A percentile compares a stretch with the other conserved stretches of the same genome.
phyloP scores from a whole-genome alignment of 2,888 invertebrate genomes.

The Phyllotreta striolata region DNA sequence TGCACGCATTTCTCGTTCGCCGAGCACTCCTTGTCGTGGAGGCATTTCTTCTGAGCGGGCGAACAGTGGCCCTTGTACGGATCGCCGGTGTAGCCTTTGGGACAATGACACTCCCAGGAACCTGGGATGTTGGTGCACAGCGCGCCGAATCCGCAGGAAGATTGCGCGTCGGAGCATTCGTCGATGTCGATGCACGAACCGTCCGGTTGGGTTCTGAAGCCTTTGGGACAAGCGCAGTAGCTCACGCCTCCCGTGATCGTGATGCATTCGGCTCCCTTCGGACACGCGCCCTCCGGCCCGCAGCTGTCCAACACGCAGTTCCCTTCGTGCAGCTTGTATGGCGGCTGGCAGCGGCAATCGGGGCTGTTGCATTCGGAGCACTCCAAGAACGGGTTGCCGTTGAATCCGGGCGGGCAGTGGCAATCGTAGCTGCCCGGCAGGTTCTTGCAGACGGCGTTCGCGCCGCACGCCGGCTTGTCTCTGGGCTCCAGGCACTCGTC shows the following conservation, averaged over 20 bases:
- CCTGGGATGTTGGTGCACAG: slow-evolving; percentile 84
- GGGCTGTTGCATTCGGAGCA: slow-evolving; percentile 82
- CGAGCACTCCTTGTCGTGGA: slow-evolving; percentile 83
- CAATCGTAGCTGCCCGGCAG: slow-evolving; percentile 93
- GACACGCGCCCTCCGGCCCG: slow-evolving; percentile 81
- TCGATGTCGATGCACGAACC: slow-evolving; percentile 87
- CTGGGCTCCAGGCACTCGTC: slow-evolving; percentile 83
- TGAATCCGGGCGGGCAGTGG: slow-evolving; percentile 86
- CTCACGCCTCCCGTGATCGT: slow-evolving; percentile 89
- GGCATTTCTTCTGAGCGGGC: slow-evolving; percentile 82
- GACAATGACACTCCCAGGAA: slow-evolving; percentile 82
- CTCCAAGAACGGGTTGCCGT: slow-evolving; percentile 87
- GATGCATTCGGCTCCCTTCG: slow-evolving; percentile 88
- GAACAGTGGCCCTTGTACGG: slow-evolving; percentile 83
- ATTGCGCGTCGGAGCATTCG: slow-evolving; percentile 80
- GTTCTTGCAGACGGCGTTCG: slow-evolving; percentile 91
- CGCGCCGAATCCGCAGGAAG: slow-evolving; percentile 86
- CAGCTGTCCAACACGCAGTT: slow-evolving; percentile 88
- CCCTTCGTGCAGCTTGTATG: slow-evolving; percentile 83
- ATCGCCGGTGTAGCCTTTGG: slow-evolving; percentile 82
- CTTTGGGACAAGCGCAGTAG: slow-evolving; percentile 92
- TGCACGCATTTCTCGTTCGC: slow-evolving; percentile 90
- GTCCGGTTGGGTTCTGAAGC: slow-evolving; percentile 77
- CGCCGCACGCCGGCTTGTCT: slow-evolving; percentile 83
- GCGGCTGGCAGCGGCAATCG: slow-evolving; percentile 87